A percentile compares a stretch with the other conserved stretches of the same genome.
phyloP scores from a whole-genome alignment of 2,888 invertebrate species.

The Hemicrepidius hirtus region DNA sequence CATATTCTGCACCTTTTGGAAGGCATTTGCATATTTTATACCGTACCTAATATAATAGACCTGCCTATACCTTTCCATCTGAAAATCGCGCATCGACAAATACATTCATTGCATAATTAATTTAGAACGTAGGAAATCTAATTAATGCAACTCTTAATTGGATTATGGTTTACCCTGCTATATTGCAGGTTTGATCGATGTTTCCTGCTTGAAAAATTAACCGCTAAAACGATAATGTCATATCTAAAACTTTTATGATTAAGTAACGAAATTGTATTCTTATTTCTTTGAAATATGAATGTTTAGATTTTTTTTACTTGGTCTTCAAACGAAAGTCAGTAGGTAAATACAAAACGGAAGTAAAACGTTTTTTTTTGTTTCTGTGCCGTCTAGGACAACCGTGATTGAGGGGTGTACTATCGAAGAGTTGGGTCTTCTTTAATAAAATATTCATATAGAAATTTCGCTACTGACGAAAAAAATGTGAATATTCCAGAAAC shows the following conservation, averaged over 20 bases:
- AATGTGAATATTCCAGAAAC: too few species aligned
- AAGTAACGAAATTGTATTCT: neutral
- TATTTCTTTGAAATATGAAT: neutral
- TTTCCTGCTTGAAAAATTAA: conserved; percentile 11
- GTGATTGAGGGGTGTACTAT: too few species aligned
- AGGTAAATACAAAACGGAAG: too few species aligned
- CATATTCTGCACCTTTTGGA: too few species aligned
- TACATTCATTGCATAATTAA: conserved; percentile 20
- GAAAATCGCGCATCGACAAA: neutral
- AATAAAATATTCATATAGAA: too few species aligned
- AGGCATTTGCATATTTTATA: too few species aligned
- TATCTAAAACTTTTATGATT: neutral
- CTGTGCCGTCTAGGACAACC: too few species aligned
- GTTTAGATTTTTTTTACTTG: too few species aligned
- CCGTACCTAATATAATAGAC: neutral
- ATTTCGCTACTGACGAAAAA: too few species aligned
- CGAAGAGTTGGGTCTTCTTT: too few species aligned
- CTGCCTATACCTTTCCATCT: neutral
- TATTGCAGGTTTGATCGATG: conserved; percentile 8
- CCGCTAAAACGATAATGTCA: neutral
- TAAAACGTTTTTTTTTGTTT: too few species aligned
- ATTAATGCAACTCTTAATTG: conserved; percentile 35
- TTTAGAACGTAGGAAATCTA: conserved; percentile 11
- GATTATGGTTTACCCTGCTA: conserved; percentile 21
- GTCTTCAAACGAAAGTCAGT: too few species aligned